Evolutionary conservation across 2,113 vertebrate genomes (phyloP).

Genomic region (Bubo bubo): DNA sequence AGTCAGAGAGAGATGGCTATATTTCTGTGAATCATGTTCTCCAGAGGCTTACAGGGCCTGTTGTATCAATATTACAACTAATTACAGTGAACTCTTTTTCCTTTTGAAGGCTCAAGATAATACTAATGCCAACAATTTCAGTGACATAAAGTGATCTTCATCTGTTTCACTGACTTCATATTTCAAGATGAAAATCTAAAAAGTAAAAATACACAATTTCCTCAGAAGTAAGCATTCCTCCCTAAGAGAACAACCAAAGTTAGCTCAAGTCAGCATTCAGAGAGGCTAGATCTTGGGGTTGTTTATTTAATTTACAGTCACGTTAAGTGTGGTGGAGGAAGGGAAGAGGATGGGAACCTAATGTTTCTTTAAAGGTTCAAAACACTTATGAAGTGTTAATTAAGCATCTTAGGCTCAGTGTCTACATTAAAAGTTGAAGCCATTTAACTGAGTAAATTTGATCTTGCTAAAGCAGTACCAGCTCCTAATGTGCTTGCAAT

Average conservation of each 20-base stretch:
- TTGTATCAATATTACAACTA: neutral
- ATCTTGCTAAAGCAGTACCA: neutral
- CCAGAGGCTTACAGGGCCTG: neutral
- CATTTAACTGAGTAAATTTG: neutral
- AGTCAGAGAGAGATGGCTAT: neutral
- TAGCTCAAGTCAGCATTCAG: neutral
- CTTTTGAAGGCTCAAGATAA: neutral
- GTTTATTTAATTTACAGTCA: neutral
- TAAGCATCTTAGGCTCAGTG: neutral
- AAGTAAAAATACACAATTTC: constrained; percentile 12
- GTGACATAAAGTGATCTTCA: neutral
- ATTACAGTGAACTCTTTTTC: neutral
- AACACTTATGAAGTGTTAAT: neutral
- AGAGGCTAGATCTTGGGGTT: fast-evolving
- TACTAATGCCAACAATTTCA: neutral
- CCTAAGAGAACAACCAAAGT: neutral
- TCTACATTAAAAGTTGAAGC: neutral
- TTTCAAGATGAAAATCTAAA: neutral
- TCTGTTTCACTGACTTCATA: neutral
- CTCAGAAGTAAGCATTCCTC: constrained; percentile 46
- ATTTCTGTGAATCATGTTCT: neutral
- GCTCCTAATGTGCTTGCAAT: neutral
- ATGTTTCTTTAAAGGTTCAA: neutral
- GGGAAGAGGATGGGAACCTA: neutral
- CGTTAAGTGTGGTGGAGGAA: neutral